Base-by-base conservation (phyloP, 2,113 vertebrate genomes). In the Epinephelus fuscoguttatus region DNA sequence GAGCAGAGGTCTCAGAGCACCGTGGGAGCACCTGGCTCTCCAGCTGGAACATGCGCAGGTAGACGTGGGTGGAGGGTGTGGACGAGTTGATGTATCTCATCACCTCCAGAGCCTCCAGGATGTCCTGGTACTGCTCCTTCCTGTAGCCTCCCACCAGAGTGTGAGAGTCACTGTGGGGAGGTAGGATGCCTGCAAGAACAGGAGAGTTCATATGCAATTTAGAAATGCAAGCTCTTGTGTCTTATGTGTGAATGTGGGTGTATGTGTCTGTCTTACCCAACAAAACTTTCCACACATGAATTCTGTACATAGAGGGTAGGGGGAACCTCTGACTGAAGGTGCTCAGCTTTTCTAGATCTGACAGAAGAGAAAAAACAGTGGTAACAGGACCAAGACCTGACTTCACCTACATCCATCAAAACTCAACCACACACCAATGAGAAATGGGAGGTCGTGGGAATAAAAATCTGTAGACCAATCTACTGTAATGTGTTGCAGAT, bases 321-420 rank as follows among this genome's bases (percentile, higher is more conserved):
- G 98, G 98, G 84, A 99, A 99, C 80, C 98, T 96, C 88, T 99
- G 98, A 93, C 97, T 98, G 87, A 99, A 99, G 0, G 98, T 99
- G 85, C 97, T 98, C 90, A 99, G 95, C 91, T 99, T 99, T 89
- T 99, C 98, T 40, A 97, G 91, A 94, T 99, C 98, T 99, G 91
- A 62, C 78, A 70, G n/a, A 70, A 64, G 69, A 91, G 62, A 2
- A 14, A 50, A 70, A 77, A 73, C 10, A 82, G 37, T 4, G 11
- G 0, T 19, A 11, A 18, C 27, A 42, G 25, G 15, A 45, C 42
- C 42, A 10, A 52, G 21, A 52, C 40, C 19, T 25, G 53, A 78
- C 9, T 18, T 9, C 8, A 12, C 40, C 40, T 15, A 30, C 52
- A 66, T 19, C 4, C 10, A 40, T n/a, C 5, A 19, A 15, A 62